Base-by-base conservation (phyloP, 2,888 invertebrate species). In the Apamea sordens region DNA sequence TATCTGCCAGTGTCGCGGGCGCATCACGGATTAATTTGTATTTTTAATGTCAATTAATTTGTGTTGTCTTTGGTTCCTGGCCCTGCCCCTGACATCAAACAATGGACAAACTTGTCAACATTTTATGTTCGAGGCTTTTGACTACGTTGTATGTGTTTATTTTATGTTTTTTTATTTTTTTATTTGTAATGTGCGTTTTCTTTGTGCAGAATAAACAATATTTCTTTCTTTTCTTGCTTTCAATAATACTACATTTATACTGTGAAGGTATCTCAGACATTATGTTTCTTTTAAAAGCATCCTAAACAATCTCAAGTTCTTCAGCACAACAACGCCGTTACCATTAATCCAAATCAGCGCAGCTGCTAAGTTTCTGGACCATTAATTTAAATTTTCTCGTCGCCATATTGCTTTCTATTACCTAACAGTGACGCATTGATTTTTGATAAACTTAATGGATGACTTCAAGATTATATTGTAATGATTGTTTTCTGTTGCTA, bases 311-410 rank as follows among this genome's bases (percentile, higher is more conserved):
- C 10, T 85, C 68, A 59, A 73, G 73, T 50, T 28, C 47, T 73
- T 28, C 44, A 71, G 36, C 73, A 85, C 81, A 77, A 75, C 77
- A 88, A 76, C 61, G 4, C 32, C 41, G 61, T 28, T 6, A 56
- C 83, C 86, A 89, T 87, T 85, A 88, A 87, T 87, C 65, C 73
- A 64, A 82, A 89, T 87, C 89, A 88, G 75, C 18, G 41, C 36
- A 47, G 68, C 59, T 76, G 77, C 74, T 84, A 78, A 78, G 74
- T 79, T 82, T 68, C 56, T 67, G 68, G 24, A 78, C 86, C 87
- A 89, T 87, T 89, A 86, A 89, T 87, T 86, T 87, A 76, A 82
- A 87, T 87, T 89, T 89, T 36, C 72, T 5, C 76, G 72, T 15
- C 61, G 76, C 75, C 77, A 79, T 77, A 75, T 88, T 88, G 86